Evolutionary conservation across 1,140 invertebrate species (phyloP).

Genomic region (Limonius californicus): DNA sequence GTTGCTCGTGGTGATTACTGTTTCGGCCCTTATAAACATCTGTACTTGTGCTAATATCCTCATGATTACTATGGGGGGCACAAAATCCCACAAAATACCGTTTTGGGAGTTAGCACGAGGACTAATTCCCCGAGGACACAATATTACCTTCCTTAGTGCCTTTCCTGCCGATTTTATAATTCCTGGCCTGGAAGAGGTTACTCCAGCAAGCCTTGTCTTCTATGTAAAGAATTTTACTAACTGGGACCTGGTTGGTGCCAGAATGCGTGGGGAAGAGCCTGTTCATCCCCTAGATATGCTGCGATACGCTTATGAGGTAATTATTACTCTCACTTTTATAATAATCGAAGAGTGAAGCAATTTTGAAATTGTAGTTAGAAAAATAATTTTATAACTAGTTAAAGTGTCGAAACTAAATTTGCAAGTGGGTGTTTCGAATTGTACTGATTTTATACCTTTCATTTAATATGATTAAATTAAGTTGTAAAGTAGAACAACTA

Average conservation of each 20-base stretch:
- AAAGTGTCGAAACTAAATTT: too few relatives aligned
- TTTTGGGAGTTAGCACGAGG: conserved; percentile 65
- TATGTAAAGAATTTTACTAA: conserved; percentile 73
- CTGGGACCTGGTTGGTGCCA: conserved; percentile 69
- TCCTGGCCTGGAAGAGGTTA: conserved; percentile 59
- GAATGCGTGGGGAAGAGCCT: conserved; percentile 67
- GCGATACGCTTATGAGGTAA: conserved; percentile 68
- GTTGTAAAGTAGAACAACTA: too few relatives aligned
- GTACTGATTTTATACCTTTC: too few relatives aligned
- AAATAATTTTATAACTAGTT: too few relatives aligned
- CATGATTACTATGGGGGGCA: conserved; percentile 73
- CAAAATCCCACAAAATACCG: conserved; percentile 77
- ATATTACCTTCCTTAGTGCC: conserved; percentile 69
- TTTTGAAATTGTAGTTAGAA: too few relatives aligned
- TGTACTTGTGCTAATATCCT: conserved; percentile 49
- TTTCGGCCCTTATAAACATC: conserved; percentile 53
- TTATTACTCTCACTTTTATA: too few relatives aligned
- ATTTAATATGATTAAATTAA: too few relatives aligned
- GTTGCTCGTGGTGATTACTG: conserved; percentile 42
- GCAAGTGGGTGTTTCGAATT: too few relatives aligned
- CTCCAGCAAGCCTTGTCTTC: conserved; percentile 58
- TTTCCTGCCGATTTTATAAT: conserved; percentile 64
- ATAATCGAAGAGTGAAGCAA: too few relatives aligned
- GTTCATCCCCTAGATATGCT: conserved; percentile 64
- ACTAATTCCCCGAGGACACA: conserved; percentile 58